Evolutionary conservation across 2,888 invertebrate species (phyloP).

Genomic region (Cetonia aurata): DNA sequence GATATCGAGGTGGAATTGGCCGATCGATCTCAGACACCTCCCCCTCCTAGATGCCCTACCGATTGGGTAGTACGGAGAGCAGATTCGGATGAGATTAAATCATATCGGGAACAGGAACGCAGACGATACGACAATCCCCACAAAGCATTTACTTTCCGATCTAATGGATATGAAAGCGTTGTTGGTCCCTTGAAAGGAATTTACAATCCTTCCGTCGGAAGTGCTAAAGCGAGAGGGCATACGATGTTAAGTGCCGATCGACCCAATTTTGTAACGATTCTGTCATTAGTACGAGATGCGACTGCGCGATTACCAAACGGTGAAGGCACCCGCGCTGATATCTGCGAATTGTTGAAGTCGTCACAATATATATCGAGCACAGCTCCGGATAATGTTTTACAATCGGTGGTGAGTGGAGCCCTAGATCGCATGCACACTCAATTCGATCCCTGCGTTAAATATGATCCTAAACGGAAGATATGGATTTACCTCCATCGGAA

Average conservation of each 20-base stretch:
- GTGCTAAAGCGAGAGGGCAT: conserved; percentile 82
- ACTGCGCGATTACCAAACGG: conserved; percentile 94
- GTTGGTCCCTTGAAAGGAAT: conserved; percentile 76
- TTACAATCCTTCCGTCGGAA: conserved; percentile 74
- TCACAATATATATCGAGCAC: conserved; percentile 73
- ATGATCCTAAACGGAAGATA: conserved; percentile 89
- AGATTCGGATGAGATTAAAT: conserved; percentile 80
- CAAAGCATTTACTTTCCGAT: conserved; percentile 89
- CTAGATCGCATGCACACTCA: conserved; percentile 91
- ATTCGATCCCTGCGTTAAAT: conserved; percentile 93
- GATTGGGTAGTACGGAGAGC: conserved; percentile 87
- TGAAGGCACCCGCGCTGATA: conserved; percentile 92
- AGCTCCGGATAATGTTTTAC: conserved; percentile 75
- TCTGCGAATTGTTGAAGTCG: conserved; percentile 85
- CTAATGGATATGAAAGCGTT: conserved; percentile 63
- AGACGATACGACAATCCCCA: conserved; percentile 89
- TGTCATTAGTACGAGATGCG: conserved; percentile 93
- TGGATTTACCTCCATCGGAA: conserved; percentile 95
- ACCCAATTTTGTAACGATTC: conserved; percentile 91
- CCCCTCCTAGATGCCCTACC: conserved; percentile 77
- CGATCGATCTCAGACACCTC: conserved; percentile 68
- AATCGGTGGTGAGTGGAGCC: conserved; percentile 90
- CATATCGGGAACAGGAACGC: conserved; percentile 85
- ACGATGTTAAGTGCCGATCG: conserved; percentile 84
- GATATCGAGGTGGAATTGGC: conserved; percentile 59